Evolutionary conservation across 2,113 vertebrate genomes (phyloP), one percentile per base, ranked within the genome.

Genomic region (Paedocypris sp.): DNA sequence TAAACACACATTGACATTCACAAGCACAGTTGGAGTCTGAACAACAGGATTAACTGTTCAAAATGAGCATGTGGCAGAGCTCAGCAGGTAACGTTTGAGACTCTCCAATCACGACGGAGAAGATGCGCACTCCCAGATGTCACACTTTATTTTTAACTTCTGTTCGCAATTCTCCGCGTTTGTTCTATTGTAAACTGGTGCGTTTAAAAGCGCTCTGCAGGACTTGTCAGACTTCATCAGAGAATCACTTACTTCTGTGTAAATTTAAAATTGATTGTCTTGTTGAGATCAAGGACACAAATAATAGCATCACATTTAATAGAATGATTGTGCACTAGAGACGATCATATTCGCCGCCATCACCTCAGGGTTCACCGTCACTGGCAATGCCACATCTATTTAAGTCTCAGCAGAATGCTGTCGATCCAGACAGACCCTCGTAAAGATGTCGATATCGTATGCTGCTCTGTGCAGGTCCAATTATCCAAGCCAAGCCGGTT

Each of bases 351-450:
- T 41, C 20, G 15, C 26, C 20, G 8, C 13, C 47, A 11, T 26
- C 11, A 25, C 32, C 59, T 48, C 42, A 46, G n/a, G 26, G 18
- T 31, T 42, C 26, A 6, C 61, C 54, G 61, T 54, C n/a, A 16
- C 43, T 62, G 42, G 52, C 39, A 69, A 64, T 41, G 53, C 56
- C 62, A 65, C 42, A 53, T 60, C 67, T 64, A 69, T 65, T 65
- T 60, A 65, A 60, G 49, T 64, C 62, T 31, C 41, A 53, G 19
- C 56, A 49, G 35, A 69, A 65, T 54, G 42, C 35, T 28, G 42
- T 61, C 56, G 50, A 62, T 70, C 65, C 64, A 15, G 49, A 54
- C 50, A 65, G 56, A 20, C 42, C 56, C 28, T 19, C 41, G 56
- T 8, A 2, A 31, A 64, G 48, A 10, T 29, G 52, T 18, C 39